These are phyloP conservation scores for Erpornis zantholeuca DNA, from an alignment of 2,113 vertebrate genomes.

Conservation along the genomic window DNA sequence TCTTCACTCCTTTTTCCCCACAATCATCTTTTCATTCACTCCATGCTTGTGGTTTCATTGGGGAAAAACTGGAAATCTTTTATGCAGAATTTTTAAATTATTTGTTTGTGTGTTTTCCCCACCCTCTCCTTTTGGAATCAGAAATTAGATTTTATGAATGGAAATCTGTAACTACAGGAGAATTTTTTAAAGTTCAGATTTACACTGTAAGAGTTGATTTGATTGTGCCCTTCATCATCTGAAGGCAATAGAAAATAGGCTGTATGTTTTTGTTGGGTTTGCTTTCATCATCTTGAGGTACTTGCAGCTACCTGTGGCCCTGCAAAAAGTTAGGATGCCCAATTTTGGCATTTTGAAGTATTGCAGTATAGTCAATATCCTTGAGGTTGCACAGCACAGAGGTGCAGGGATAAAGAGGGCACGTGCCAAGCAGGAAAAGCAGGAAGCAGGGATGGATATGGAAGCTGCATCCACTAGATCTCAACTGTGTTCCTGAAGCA, in stretches of 20 bases:
- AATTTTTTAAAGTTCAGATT: not conserved
- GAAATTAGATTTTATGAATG: not conserved
- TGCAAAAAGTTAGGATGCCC: not conserved
- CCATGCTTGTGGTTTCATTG: not conserved
- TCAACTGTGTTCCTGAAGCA: not conserved
- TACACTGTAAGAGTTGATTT: not conserved
- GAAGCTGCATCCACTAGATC: not conserved
- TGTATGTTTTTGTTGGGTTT: not conserved
- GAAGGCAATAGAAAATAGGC: not conserved
- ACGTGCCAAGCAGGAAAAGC: not conserved
- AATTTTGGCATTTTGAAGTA: not conserved
- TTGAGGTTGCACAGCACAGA: not conserved
- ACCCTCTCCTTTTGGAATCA: not conserved
- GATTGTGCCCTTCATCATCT: not conserved
- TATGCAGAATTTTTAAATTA: not conserved
- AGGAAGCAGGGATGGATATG: not conserved
- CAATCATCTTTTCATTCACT: not conserved
- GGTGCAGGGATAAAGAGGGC: not conserved
- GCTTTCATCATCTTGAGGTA: not conserved
- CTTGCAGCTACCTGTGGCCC: not conserved
- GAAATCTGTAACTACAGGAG: not conserved
- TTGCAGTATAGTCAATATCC: not conserved
- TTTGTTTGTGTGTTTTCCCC: accelerated
- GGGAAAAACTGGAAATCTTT: not conserved
- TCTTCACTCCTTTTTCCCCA: not conserved